These are phyloP conservation scores for Probosciger aterrimus DNA, from an alignment of 2,113 vertebrate genomes.

Conservation along the genomic window DNA sequence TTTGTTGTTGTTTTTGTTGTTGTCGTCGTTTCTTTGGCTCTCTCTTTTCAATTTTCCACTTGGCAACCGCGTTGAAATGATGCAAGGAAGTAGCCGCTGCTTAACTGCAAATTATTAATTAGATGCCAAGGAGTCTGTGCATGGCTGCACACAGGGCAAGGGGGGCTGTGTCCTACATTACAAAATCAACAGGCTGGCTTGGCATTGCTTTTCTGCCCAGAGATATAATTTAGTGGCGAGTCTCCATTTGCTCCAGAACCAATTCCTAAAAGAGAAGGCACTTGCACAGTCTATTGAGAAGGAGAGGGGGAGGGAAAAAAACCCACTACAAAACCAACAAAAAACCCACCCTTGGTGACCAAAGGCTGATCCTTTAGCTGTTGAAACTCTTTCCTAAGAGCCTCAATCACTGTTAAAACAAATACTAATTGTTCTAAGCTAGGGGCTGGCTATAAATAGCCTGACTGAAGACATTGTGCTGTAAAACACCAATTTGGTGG, in stretches of 20 bases:
- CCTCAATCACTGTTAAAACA: constrained; percentile 1
- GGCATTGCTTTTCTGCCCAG: constrained; percentile 19
- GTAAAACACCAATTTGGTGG: not conserved
- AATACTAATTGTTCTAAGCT: constrained; percentile 18
- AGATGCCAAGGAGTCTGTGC: constrained; percentile 53
- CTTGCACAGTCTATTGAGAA: not conserved
- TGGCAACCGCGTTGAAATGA: not conserved
- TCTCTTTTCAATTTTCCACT: constrained; percentile 49
- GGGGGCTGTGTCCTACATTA: constrained; percentile 39
- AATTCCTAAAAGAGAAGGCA: constrained; percentile 6
- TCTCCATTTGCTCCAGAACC: not conserved
- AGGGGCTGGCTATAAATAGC: not conserved
- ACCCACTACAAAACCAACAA: not conserved
- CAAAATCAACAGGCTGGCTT: not conserved
- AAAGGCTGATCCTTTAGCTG: not conserved
- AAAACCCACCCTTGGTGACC: not conserved
- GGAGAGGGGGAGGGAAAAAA: not conserved
- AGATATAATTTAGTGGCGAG: not conserved
- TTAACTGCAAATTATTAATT: constrained; percentile 60
- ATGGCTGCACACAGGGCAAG: constrained; percentile 21
- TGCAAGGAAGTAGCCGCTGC: constrained; percentile 28
- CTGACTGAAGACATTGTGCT: not conserved
- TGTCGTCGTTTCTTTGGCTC: not conserved
- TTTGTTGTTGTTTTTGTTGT: constrained; percentile 26
- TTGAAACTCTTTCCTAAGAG: constrained; percentile 19